Evolutionary conservation across 53 echinoderm and acorn worm genomes (phyloP).

Genomic region (Mesocentrotus franciscanus): DNA sequence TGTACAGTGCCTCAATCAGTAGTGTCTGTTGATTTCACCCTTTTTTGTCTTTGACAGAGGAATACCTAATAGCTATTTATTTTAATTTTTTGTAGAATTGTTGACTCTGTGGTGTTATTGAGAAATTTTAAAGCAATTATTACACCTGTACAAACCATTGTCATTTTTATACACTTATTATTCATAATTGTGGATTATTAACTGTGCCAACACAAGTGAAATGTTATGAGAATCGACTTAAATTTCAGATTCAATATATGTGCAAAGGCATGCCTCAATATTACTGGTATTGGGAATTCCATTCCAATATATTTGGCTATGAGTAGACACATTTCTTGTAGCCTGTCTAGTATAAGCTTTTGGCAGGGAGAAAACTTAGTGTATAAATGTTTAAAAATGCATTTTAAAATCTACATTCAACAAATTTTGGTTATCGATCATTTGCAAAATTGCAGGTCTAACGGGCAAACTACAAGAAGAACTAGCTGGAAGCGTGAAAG

Average conservation of each 20-base stretch:
- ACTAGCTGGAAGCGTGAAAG: neutral
- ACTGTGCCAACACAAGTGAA: neutral
- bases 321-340: neutral
- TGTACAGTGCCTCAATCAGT: neutral
- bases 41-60: neutral
- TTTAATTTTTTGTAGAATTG: too few relatives aligned
- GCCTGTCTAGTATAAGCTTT: too few relatives aligned
- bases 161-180: neutral
- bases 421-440: neutral
- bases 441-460: slow-evolving; percentile 14
- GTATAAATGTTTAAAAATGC: neutral
- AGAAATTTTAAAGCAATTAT: too few relatives aligned
- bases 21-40: neutral
- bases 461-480: neutral
- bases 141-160: neutral
- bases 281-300: neutral
- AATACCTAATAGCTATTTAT: neutral
- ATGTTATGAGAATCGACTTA: neutral
- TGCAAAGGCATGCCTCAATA: neutral
- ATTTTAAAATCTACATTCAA: neutral
- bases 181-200: neutral
- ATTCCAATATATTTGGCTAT: neutral
- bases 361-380: neutral
- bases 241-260: neutral
- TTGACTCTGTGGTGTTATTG: too few relatives aligned